Evolutionary conservation across 2,797 vertebrate genomes (phyloP).

Genomic region (Sciurus carolinensis): DNA sequence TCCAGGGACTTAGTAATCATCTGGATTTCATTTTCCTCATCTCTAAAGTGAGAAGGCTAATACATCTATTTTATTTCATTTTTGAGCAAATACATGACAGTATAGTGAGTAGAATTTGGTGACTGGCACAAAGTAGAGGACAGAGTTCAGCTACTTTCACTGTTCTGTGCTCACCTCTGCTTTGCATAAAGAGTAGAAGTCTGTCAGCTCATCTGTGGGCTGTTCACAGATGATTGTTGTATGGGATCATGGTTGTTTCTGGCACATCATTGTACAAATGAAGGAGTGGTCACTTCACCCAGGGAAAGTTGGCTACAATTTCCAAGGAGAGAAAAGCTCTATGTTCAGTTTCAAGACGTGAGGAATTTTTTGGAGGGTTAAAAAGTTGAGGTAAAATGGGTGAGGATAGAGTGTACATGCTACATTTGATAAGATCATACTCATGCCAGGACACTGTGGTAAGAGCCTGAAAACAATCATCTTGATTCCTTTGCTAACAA

Average conservation of each 20-base stretch:
- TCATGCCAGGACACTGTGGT: neutral
- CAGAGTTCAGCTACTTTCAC: neutral
- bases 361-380: neutral
- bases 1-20: neutral
- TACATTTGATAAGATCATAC: neutral
- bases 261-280: neutral
- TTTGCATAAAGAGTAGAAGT: neutral
- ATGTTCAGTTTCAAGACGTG: neutral
- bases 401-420: neutral
- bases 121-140: neutral
- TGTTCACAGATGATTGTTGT: neutral
- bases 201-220: neutral
- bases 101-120: neutral
- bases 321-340: neutral
- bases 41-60: neutral
- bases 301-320: neutral
- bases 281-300: neutral
- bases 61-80: neutral
- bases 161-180: neutral
- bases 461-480: neutral
- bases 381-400: neutral
- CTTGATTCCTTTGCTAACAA: neutral
- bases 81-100: neutral
- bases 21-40: neutral
- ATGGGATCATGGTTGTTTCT: neutral